Evolutionary conservation across 30 jellyfish, hydroid and myxozoan genomes (phyloP), one percentile per base, ranked within the genome.

Genomic region (Sanderia malayensis): DNA sequence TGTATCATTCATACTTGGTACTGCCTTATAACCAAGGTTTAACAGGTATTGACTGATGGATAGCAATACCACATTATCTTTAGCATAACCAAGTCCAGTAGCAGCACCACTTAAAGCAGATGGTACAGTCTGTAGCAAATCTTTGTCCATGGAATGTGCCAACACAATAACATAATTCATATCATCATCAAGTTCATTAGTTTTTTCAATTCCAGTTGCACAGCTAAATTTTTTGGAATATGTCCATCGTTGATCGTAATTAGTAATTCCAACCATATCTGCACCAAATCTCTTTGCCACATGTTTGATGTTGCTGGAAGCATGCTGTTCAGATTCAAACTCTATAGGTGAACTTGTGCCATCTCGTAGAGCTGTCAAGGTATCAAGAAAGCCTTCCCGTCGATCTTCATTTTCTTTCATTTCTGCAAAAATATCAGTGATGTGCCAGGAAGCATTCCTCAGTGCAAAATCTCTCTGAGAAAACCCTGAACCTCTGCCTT

Each of bases 101-200:
- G 87, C 87, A 13, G 87, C 78, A 23, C 87, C 87, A 62, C 87
- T 76, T 63, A 76, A 37, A 13, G 87, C 87, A 44, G 87, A 76
- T 26, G 87, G 87, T 27, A 76, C 87, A 24, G 87, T 76, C 25
- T 76, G 87, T 29, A 76, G 71, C n/a, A 76, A 61, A 18, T 76
- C 71, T 21, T 59, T 64, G 66, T 76, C 87, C 87, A 76, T 76
- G 4, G 87, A 67, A 46, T 76, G 67, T 17, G 60, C 34, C 0
- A 62, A 63, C 9, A 76, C 73, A 7, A 76, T 62, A 10, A 34
- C 87, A 76, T 76, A 46, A 19, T 45, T 76, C 64, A 66, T 11
- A 46, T 62, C 80, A 61, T 63, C 17, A 25, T 62, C 87, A 24
- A 76, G 17, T 6, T 63, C 80, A 29, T 76, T 76, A 6, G 71